phyloP scores from a whole-genome alignment of 2,113 vertebrate species.

The Ceuthmochares aereus region DNA sequence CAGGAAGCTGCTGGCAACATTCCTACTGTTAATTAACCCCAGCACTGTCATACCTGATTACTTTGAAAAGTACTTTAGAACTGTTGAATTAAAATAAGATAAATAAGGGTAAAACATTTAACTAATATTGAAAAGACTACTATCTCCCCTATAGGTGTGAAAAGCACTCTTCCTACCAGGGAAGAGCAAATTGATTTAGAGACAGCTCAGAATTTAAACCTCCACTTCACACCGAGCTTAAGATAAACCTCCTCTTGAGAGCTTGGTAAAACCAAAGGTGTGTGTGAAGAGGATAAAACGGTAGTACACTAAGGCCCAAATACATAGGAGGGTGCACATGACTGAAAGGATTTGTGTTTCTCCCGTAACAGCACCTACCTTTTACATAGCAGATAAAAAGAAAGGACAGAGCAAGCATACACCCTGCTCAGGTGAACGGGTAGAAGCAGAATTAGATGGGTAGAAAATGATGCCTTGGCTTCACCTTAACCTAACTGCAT shows the following conservation, averaged over 20 bases:
- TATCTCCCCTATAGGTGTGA: not conserved
- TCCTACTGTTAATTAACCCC: slow-evolving; percentile 63
- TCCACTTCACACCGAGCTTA: slow-evolving; percentile 46
- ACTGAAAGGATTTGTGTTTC: slow-evolving; percentile 7
- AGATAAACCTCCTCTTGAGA: slow-evolving; percentile 52
- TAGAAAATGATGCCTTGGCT: not conserved
- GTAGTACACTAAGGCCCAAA: not conserved
- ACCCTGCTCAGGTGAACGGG: not conserved
- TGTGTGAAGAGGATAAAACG: not conserved
- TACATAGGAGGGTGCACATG: not conserved
- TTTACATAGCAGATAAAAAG: not conserved
- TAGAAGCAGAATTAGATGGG: not conserved
- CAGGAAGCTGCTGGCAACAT: slow-evolving; percentile 36
- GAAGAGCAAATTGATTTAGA: slow-evolving; percentile 19
- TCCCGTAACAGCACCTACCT: not conserved
- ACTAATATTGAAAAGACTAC: not conserved
- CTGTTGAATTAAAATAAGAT: slow-evolving; percentile 33
- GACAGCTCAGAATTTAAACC: slow-evolving; percentile 39
- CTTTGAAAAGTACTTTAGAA: slow-evolving; percentile 41
- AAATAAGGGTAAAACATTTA: slow-evolving; percentile 54
- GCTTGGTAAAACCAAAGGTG: slow-evolving; percentile 7
- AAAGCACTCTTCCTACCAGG: not conserved
- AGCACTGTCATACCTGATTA: slow-evolving; percentile 56
- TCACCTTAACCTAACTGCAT: not conserved
- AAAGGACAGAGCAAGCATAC: not conserved